Conservation (phyloP, 23 tunicate genomes). For the Trididemnum nubilum region DNA sequence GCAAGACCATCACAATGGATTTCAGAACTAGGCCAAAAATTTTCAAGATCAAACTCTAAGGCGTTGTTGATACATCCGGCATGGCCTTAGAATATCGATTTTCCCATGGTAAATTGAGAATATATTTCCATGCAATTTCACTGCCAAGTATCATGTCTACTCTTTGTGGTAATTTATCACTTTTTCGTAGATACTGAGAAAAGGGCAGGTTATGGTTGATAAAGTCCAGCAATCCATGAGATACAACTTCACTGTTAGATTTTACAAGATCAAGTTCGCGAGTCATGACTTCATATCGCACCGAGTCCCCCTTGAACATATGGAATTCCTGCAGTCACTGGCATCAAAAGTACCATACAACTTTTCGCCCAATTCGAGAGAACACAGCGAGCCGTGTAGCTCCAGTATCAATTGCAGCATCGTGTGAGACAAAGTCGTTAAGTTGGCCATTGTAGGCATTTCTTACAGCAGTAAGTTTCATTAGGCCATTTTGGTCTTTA, state of each 20-base stretch:
- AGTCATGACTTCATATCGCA: neutral
- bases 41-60: neutral
- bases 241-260: neutral
- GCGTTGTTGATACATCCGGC: neutral
- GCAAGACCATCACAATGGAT: neutral
- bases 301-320: neutral
- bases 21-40: neutral
- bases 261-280: neutral
- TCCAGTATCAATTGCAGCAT: slow-evolving; percentile 21
- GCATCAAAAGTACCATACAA: neutral
- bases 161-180: neutral
- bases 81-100: neutral
- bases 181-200: neutral
- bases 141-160: slow-evolving; percentile 6
- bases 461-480: neutral
- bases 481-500: neutral
- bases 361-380: neutral
- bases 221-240: neutral
- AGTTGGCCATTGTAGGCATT: neutral
- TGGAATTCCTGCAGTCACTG: neutral
- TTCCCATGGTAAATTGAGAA: neutral
- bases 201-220: slow-evolving; percentile 4
- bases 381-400: slow-evolving; percentile 1
- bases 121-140: slow-evolving; percentile 1
- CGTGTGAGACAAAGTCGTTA: neutral